Conservation (phyloP, 2,113 vertebrate species). For the Clupea harengus region DNA sequence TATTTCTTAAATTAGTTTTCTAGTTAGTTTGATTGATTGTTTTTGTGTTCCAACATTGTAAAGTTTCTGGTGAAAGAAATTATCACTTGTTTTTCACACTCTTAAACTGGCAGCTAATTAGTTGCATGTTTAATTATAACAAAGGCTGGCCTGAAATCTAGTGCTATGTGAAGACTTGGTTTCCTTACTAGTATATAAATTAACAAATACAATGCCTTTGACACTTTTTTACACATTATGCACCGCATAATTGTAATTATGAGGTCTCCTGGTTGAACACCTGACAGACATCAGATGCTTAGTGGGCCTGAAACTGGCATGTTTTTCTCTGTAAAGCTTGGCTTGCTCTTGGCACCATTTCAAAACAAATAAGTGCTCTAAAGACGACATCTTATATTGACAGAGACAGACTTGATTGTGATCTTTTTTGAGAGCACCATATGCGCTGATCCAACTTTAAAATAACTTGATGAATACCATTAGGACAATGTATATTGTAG, state of each 20-base stretch:
- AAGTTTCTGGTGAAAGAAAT: background rate
- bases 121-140: too few species aligned
- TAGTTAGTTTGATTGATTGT: background rate
- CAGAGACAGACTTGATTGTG: background rate
- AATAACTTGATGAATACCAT: too few species aligned
- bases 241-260: too few species aligned
- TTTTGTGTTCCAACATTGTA: background rate
- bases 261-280: too few species aligned
- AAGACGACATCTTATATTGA: background rate
- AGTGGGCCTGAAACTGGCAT: too few species aligned
- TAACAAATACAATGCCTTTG: background rate
- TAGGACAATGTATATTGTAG: too few species aligned
- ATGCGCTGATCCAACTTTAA: background rate
- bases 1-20: background rate
- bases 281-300: too few species aligned
- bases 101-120: background rate
- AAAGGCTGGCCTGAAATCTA: too few species aligned
- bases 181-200: background rate
- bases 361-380: background rate
- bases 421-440: background rate
- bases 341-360: background rate
- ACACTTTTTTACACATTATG: background rate
- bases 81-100: background rate
- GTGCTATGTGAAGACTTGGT: background rate
- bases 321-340: background rate